phyloP scores from a whole-genome alignment of 1,140 invertebrate species.

The Drosophila auraria region DNA sequence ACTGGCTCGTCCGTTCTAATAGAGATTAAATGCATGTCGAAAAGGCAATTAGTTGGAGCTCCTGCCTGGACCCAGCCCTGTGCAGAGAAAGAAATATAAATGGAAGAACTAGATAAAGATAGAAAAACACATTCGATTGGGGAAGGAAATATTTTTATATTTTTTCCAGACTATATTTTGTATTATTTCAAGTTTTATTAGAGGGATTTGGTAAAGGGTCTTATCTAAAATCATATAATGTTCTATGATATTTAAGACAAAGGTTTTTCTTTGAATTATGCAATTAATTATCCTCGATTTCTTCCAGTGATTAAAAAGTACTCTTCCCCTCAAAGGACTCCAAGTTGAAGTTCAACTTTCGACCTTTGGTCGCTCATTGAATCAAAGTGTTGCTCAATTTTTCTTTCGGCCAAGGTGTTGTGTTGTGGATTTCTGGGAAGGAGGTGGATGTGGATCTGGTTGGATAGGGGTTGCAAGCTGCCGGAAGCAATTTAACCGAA shows the following conservation, averaged over 20 bases:
- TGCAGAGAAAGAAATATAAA: not conserved
- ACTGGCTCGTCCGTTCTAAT: constrained; percentile 69
- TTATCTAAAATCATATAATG: no score
- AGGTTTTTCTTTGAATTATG: no score
- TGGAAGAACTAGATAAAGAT: not conserved
- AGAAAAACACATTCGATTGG: no score
- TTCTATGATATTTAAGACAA: no score
- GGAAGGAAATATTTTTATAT: not conserved
- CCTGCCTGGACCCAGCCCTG: constrained; percentile 41
- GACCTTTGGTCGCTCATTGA: constrained; percentile 71
- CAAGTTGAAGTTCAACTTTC: constrained; percentile 23
- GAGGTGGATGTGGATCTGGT: constrained; percentile 13
- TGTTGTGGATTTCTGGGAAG: constrained; percentile 14
- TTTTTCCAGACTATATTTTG: no score
- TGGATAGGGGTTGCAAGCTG: constrained; percentile 52
- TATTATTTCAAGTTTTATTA: no score
- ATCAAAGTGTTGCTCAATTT: constrained; percentile 79
- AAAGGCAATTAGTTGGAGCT: constrained; percentile 82
- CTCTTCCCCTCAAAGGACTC: not conserved
- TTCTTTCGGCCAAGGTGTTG: constrained; percentile 70
- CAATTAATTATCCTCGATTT: not conserved
- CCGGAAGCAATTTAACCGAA: constrained; percentile 71
- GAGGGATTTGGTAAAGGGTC: no score
- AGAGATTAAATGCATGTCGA: constrained; percentile 85
- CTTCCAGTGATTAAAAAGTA: not conserved